A percentile compares a stretch with the other conserved stretches of the same genome.
Evolutionary conservation across 2,113 vertebrate genomes (phyloP).

Genomic region (Eonycteris spelaea): DNA sequence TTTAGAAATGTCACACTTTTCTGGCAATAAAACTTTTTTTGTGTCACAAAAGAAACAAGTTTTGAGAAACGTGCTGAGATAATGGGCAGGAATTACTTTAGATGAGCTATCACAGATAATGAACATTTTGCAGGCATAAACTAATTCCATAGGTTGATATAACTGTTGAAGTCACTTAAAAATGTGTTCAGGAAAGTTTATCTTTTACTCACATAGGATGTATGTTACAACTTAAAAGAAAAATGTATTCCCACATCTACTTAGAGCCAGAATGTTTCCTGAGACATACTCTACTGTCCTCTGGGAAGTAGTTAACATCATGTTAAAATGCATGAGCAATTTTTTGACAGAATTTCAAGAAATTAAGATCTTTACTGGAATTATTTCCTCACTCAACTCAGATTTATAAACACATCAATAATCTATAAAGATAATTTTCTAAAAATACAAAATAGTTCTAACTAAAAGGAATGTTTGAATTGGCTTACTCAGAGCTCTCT

Average conservation of each 20-base stretch:
- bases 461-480: background rate
- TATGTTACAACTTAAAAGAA: background rate
- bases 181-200: background rate
- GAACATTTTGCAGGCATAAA: background rate
- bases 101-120: background rate
- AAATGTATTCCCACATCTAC: background rate
- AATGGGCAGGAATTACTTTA: background rate
- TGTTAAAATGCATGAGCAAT: background rate
- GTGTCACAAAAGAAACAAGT: background rate
- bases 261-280: background rate
- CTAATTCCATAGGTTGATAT: background rate
- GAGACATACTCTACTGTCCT: background rate
- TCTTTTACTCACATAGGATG: background rate
- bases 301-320: background rate
- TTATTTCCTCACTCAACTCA: background rate
- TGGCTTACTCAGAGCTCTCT: background rate
- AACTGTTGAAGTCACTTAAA: background rate
- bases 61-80: background rate
- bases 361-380: background rate
- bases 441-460: background rate
- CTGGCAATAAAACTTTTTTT: background rate
- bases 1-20: background rate
- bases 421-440: background rate
- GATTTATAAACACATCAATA: background rate
- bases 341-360: background rate